Evolutionary conservation across 2,113 vertebrate species (phyloP), one percentile per base, ranked within the genome.

Genomic region (Sitta europaea): DNA sequence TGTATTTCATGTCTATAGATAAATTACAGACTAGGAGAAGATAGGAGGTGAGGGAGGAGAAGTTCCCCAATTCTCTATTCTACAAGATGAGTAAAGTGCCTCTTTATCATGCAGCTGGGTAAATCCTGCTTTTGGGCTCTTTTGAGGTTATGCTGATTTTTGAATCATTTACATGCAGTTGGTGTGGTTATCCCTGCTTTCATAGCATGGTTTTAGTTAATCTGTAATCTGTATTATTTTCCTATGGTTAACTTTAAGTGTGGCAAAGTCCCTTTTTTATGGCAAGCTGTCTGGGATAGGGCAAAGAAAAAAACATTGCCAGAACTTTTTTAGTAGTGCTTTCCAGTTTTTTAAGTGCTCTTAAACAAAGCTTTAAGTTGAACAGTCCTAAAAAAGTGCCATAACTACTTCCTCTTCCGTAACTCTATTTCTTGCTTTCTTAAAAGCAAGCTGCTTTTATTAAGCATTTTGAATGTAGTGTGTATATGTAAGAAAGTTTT

Each of bases 311-410:
- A 70, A 81, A n/a, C 28, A 27, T 22, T 62, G 45, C 59, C 27
- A 53, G 31, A 62, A n/a, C 21, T 19, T 58, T 82, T 68, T 29
- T 47, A 28, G 27, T 45, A 8, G 38, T 47, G 27, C 14, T 55
- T 78, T 25, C n/a, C 25, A 23, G 4, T 38, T 81, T 94, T 87
- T 74, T 1, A 68, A 72, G 21, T 36, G 8, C 19, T 90, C 15
- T 61, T 58, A 36, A 59, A 6, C 38, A 50, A 74, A n/a, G 19
- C 25, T 91, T 53, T 80, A 58, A 67, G 9, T 63, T 22, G 14
- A 83, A 25, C 3, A 1, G 40, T 70, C 6, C 3, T 51, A 18
- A 62, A 71, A 54, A 38, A 3, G 6, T 2, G 1, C 31, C 61
- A 5, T 61, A 80, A 48, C 25, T n/a, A n/a, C n/a, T n/a, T 73